These are phyloP conservation scores for Sminthopsis crassicaudata DNA, from an alignment of 2,113 vertebrate genomes.

Conservation along the genomic window DNA sequence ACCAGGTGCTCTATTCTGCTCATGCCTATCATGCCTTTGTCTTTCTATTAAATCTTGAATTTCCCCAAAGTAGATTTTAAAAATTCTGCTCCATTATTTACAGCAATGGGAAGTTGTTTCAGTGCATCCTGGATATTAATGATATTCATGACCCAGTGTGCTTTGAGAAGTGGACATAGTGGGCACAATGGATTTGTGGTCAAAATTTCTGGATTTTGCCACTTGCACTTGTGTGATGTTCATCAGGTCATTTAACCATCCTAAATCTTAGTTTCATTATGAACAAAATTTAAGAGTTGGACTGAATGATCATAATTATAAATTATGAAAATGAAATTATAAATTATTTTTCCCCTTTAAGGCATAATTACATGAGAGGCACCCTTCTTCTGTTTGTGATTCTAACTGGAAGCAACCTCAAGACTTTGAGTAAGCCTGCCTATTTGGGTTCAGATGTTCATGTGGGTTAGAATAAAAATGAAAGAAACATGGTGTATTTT, in stretches of 20 bases:
- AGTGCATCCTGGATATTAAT: not conserved
- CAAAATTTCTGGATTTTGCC: not conserved
- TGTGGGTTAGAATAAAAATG: too few relatives aligned
- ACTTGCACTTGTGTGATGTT: not conserved
- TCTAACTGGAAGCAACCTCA: not conserved
- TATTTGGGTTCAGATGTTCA: not conserved
- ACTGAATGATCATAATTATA: not conserved
- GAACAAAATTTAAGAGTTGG: not conserved
- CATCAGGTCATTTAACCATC: not conserved
- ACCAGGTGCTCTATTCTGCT: not conserved
- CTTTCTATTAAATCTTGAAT: not conserved
- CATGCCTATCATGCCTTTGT: not conserved
- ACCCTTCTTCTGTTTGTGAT: not conserved
- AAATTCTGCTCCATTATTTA: not conserved
- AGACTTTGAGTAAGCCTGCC: not conserved
- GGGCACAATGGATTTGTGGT: not conserved
- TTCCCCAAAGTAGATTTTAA: not conserved
- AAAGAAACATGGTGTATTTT: not conserved
- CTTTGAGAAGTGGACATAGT: not conserved
- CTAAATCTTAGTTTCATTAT: not conserved
- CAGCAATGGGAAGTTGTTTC: not conserved
- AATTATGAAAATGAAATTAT: not conserved
- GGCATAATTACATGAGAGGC: not conserved
- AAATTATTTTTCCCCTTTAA: not conserved
- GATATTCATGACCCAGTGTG: not conserved